Conservation (phyloP, 2,113 vertebrate species). For the Daboia siamensis region DNA sequence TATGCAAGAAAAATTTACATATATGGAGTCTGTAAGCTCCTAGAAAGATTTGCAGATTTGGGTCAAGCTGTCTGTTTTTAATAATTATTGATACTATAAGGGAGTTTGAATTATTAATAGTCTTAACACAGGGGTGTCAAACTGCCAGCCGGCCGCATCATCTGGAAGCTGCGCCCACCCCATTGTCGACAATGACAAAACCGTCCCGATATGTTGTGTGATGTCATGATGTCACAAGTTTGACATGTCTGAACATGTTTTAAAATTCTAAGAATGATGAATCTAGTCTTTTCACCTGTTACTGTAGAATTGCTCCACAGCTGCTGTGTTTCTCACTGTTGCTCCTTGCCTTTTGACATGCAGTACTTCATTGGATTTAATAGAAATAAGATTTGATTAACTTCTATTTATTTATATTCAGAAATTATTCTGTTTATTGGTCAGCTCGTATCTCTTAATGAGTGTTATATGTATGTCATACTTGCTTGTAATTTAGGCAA, state of each 20-base stretch:
- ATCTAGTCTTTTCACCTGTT: background rate
- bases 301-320: background rate
- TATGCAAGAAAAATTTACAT: background rate
- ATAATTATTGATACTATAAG: background rate
- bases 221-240: too few species aligned
- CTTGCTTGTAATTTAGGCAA: constrained; percentile 25
- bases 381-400: background rate
- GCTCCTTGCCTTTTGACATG: background rate
- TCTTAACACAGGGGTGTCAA: background rate
- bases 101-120: background rate
- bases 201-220: too few species aligned
- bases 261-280: background rate
- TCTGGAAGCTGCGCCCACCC: too few species aligned
- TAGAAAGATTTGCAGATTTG: constrained; percentile 38
- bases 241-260: background rate
- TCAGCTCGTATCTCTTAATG: background rate
- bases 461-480: background rate
- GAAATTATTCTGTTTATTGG: background rate
- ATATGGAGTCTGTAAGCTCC: background rate
- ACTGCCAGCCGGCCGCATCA: too few species aligned
- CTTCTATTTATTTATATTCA: background rate
- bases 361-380: background rate
- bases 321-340: background rate
- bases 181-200: too few species aligned
- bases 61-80: background rate